A percentile compares a stretch with the other conserved stretches of the same genome.
phyloP scores from a whole-genome alignment of 2,113 vertebrate genomes.

The Pygoscelis antarcticus region DNA sequence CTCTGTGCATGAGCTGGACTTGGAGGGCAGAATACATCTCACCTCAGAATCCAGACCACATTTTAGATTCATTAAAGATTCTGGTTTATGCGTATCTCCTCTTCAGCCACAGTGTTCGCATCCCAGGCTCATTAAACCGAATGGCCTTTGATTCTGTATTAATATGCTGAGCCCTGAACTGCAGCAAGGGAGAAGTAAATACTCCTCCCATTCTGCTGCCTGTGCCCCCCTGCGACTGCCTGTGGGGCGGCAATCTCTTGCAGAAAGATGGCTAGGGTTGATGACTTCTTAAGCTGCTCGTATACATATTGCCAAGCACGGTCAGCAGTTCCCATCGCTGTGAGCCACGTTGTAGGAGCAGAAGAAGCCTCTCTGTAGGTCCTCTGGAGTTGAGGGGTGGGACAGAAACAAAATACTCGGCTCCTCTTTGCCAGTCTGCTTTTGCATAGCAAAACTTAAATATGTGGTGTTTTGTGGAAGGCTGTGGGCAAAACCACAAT shows the following conservation, averaged over 20 bases:
- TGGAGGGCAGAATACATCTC: background rate
- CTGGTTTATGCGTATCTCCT: background rate
- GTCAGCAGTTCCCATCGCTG: background rate
- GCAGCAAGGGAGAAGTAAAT: background rate
- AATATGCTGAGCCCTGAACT: background rate
- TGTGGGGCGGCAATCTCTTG: background rate
- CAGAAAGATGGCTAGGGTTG: background rate
- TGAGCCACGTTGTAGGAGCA: background rate
- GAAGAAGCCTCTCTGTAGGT: background rate
- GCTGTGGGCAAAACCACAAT: constrained; percentile 38
- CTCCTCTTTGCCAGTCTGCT: background rate
- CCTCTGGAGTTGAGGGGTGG: background rate
- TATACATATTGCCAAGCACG: background rate
- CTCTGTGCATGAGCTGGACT: background rate
- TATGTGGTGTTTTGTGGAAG: constrained; percentile 4
- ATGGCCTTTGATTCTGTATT: background rate
- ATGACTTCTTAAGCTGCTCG: background rate
- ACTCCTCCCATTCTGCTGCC: background rate
- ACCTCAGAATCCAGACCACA: background rate
- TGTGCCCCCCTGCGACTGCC: background rate
- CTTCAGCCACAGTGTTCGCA: background rate
- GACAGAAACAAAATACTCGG: background rate
- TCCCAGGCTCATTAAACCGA: background rate
- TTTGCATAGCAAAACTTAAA: background rate
- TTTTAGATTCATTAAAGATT: background rate